Conservation (phyloP, 1,140 invertebrate species). For the Zaprionus camerounensis region DNA sequence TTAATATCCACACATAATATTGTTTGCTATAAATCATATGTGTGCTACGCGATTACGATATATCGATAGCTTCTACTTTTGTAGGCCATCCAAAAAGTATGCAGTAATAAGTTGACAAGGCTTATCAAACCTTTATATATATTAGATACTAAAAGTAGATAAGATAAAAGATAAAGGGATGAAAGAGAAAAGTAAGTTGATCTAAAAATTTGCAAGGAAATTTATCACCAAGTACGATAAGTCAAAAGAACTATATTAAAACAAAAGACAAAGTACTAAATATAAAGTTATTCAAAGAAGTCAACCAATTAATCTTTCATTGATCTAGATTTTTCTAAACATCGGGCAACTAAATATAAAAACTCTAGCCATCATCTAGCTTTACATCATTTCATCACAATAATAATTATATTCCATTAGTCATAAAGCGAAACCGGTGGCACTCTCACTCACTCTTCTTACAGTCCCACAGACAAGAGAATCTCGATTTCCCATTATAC, state of each 20-base stretch:
- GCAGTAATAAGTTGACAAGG: conserved; percentile 6
- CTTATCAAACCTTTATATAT: neutral
- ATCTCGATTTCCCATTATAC: conserved; percentile 3
- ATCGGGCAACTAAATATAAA: conserved; percentile 18
- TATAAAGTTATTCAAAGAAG: neutral
- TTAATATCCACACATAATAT: conserved; percentile 3
- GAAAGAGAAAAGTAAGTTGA: neutral
- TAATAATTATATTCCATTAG: conserved; percentile 48
- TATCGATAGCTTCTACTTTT: conserved; percentile 4
- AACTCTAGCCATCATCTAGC: conserved; percentile 12
- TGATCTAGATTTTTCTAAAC: too few species aligned
- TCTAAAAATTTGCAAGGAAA: too few species aligned
- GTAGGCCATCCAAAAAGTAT: conserved; percentile 32
- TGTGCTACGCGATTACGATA: neutral
- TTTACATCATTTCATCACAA: conserved; percentile 63
- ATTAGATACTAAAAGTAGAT: neutral
- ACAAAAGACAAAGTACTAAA: neutral
- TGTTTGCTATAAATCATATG: conserved; percentile 24
- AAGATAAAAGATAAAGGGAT: conserved; percentile 2
- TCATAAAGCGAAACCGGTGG: neutral
- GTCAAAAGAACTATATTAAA: too few species aligned
- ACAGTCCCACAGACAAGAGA: too few species aligned
- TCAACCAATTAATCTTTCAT: too few species aligned
- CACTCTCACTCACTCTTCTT: too few species aligned
- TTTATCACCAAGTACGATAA: too few species aligned